These are phyloP conservation scores for Athalia cordata DNA, from an alignment of 2,888 invertebrate species.

Conservation along the genomic window DNA sequence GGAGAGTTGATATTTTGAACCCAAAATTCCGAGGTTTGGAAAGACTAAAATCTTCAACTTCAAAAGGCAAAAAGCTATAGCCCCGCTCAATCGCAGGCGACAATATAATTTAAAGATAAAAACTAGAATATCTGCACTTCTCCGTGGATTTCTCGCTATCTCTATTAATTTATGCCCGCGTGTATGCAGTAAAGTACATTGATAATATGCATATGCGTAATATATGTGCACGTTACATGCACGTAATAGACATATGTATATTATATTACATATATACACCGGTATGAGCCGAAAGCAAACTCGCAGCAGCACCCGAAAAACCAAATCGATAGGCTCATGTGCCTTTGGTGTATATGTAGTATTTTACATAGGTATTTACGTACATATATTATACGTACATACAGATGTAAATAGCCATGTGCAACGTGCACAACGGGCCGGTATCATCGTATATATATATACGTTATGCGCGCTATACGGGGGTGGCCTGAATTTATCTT, in stretches of 20 bases:
- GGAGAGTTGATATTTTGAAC: no score
- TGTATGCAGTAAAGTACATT: neutral
- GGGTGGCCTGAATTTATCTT: slow-evolving; percentile 68
- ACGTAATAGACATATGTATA: neutral
- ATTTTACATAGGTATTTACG: slow-evolving; percentile 49
- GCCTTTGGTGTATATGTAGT: slow-evolving; percentile 49
- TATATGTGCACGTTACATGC: neutral
- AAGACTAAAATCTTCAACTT: no score
- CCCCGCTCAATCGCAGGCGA: no score
- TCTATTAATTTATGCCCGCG: neutral
- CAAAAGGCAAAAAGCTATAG: no score
- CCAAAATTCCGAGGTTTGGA: no score
- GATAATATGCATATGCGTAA: neutral
- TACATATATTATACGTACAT: slow-evolving; percentile 41
- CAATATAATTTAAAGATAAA: no score
- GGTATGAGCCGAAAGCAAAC: slow-evolving; percentile 65
- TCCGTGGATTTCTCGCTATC: no score
- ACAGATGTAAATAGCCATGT: slow-evolving; percentile 48
- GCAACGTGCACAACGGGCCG: no score
- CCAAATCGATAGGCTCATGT: slow-evolving; percentile 71
- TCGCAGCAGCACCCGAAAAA: slow-evolving; percentile 67
- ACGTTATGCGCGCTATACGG: slow-evolving; percentile 50
- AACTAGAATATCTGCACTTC: no score
- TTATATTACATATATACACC: no score
- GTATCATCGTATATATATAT: slow-evolving; percentile 44